Evolutionary conservation across 1,140 invertebrate genomes (phyloP), one percentile per base, ranked within the genome.

Genomic region (Chrysopa pallens): DNA sequence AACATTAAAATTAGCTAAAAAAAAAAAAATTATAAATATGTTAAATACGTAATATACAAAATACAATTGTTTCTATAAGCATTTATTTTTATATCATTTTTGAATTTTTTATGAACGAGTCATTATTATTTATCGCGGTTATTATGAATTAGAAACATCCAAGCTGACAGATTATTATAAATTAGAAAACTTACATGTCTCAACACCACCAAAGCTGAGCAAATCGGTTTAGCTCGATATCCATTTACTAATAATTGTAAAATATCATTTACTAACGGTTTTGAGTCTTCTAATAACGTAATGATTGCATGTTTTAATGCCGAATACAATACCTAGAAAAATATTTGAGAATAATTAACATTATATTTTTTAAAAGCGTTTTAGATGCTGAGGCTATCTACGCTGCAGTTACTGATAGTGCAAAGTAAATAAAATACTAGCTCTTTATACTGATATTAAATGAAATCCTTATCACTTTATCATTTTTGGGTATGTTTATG

Each of bases 191-290:
- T 66, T 54, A 83, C 78, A 50, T 80, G 73, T 69, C 78, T 80
- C 4, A 77, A 64, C 7, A 88, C 69, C 49, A 81, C 72, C 11
- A 91, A 52, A 0, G 83, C 75, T 1, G 71, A 62, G 0, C 72
- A 63, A 52, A 80, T 79, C 2, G 82, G 82, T 38, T 68, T 66
- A 3, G 66, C 66, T 44, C 75, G 69, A 53, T 87, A 85, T 2
- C 80, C 74, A 17, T 70, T 64, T 3, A 75, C 58, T 2, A 84
- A 62, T n/a, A 91, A 68, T 36, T 74, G 60, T 4, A 76, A 64
- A n/a, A 85, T 67, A 45, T 78, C 73, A 36, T 68, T 62, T 15
- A 81, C 55, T 41, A 83, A 60, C 0, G 73, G 70, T 36, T 66
- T 61, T 45, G 73, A 74, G 40, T 78, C 74, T 46, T 73, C 71